These are phyloP conservation scores for Merluccius polli DNA, from an alignment of 2,797 vertebrate genomes.

Conservation along the genomic window DNA sequence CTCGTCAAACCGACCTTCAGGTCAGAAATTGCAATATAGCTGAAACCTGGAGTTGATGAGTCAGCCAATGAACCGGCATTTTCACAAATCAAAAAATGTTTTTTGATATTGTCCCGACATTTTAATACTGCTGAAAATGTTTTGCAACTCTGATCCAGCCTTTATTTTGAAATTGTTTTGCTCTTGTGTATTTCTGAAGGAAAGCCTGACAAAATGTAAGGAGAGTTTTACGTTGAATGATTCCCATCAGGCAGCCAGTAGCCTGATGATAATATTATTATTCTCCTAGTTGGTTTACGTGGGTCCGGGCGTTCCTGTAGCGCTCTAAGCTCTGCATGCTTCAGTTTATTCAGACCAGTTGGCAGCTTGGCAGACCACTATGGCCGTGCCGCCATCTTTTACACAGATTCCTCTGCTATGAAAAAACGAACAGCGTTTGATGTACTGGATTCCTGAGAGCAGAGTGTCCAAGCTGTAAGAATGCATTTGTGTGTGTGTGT, in stretches of 20 bases:
- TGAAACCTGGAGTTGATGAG: neutral
- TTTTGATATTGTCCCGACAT: neutral
- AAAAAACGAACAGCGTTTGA: conserved; percentile 38
- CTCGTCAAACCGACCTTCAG: neutral
- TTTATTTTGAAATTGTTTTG: neutral
- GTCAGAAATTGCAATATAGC: neutral
- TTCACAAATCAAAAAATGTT: neutral
- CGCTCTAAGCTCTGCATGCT: neutral
- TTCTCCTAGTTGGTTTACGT: conserved; percentile 13
- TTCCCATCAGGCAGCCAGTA: neutral
- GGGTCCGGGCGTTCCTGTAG: neutral
- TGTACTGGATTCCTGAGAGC: conserved; percentile 50
- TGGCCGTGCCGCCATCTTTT: conserved; percentile 27
- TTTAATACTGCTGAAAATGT: no score
- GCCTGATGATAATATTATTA: neutral
- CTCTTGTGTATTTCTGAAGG: neutral
- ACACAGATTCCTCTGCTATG: conserved; percentile 31
- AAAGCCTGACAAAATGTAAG: neutral
- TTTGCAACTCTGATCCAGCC: neutral
- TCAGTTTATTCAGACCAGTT: conserved; percentile 13
- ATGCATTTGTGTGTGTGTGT: conserved; percentile 8
- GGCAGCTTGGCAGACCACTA: conserved; percentile 5
- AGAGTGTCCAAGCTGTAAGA: conserved; percentile 16
- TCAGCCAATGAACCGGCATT: neutral
- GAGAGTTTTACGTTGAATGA: neutral